phyloP scores from a whole-genome alignment of 2,797 vertebrate genomes.

The Graptemys geographica region DNA sequence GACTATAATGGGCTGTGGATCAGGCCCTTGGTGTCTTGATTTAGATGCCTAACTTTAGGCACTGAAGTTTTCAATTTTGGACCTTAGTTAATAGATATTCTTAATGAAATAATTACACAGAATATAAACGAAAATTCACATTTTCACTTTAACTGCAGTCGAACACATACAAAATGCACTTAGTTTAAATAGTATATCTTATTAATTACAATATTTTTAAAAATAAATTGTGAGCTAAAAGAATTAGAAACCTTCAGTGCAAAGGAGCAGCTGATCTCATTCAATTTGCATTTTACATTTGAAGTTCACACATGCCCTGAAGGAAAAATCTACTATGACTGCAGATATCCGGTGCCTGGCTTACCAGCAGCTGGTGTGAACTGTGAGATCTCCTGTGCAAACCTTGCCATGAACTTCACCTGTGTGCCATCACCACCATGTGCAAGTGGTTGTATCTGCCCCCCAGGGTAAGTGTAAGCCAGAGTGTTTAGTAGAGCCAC shows the following conservation, averaged over 20 bases:
- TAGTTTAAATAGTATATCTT: background rate
- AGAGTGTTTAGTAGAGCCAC: background rate
- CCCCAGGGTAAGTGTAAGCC: conserved; percentile 87
- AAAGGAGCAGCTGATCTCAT: conserved; percentile 17
- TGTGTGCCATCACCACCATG: conserved; percentile 94
- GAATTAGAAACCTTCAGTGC: background rate
- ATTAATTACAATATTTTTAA: background rate
- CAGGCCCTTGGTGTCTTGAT: background rate
- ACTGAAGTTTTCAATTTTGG: background rate
- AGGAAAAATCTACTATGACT: conserved; percentile 96
- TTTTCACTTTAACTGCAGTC: background rate
- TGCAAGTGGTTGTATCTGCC: conserved; percentile 94
- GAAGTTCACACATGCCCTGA: conserved; percentile 88
- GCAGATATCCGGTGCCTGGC: conserved; percentile 89
- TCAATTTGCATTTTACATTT: conserved; percentile 67
- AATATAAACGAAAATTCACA: background rate
- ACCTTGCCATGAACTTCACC: conserved; percentile 98
- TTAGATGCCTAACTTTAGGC: background rate
- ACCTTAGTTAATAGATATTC: background rate
- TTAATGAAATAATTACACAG: background rate
- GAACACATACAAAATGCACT: background rate
- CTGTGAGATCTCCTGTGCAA: conserved; percentile 93
- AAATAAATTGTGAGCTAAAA: background rate
- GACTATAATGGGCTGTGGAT: background rate
- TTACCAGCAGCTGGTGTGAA: conserved; percentile 88